Conservation (phyloP, 2,888 invertebrate genomes). For the Stratiomys singularior region DNA sequence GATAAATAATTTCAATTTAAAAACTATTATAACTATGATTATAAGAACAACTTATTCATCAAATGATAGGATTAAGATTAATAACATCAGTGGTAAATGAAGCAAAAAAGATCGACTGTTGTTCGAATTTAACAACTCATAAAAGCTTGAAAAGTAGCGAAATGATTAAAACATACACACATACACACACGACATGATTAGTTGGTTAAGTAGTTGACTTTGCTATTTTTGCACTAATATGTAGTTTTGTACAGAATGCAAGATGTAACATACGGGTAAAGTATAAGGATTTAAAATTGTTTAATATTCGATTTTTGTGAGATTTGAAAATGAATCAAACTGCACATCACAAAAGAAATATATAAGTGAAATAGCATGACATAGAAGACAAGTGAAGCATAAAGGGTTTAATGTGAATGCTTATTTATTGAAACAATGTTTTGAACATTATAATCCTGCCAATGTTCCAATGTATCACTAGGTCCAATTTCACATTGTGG, state of each 20-base stretch:
- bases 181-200: neutral
- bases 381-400: neutral
- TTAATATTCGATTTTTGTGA: neutral
- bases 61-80: neutral
- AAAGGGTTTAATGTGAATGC: constrained; percentile 27
- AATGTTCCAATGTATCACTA: constrained; percentile 28
- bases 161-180: neutral
- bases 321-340: constrained; percentile 5
- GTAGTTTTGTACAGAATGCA: constrained; percentile 32
- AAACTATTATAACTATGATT: neutral
- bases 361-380: neutral
- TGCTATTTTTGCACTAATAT: constrained; percentile 40
- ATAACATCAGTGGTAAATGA: too few species aligned
- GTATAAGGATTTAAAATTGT: neutral
- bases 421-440: constrained; percentile 1
- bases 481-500: constrained; percentile 25
- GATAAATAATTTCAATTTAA: neutral
- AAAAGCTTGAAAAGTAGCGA: neutral
- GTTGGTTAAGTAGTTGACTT: constrained; percentile 19
- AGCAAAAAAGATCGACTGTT: too few species aligned
- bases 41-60: neutral
- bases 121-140: too few species aligned
- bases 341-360: constrained; percentile 36
- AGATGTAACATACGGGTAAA: neutral
- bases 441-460: constrained; percentile 34